A percentile compares a stretch with the other conserved stretches of the same genome.
phyloP scores from a whole-genome alignment of 2,888 invertebrate species.

The Chymomyza procnemis region DNA sequence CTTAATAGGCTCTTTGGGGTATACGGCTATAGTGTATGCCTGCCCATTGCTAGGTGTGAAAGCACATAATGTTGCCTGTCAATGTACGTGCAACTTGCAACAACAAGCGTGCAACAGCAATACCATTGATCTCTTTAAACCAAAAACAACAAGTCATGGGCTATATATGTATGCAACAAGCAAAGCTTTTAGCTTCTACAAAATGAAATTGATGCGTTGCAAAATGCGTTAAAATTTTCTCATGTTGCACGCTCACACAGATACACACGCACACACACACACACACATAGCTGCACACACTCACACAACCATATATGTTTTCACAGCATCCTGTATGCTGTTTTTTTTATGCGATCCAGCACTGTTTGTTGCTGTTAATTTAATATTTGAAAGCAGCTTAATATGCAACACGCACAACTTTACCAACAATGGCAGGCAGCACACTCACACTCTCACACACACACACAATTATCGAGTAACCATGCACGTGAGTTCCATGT shows the following conservation, averaged over 20 bases:
- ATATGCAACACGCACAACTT: constrained; percentile 46
- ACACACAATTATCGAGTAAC: neutral
- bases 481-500: neutral
- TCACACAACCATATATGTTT: constrained; percentile 11
- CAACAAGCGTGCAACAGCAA: neutral
- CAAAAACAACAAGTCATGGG: constrained; percentile 38
- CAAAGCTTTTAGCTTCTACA: constrained; percentile 61
- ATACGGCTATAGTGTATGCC: too few relatives aligned
- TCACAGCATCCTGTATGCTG: neutral
- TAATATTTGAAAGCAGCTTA: constrained; percentile 72
- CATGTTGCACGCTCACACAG: constrained; percentile 31
- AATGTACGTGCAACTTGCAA: neutral
- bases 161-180: constrained; percentile 57
- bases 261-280: constrained; percentile 8
- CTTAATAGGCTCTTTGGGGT: too few relatives aligned
- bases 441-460: constrained; percentile 25
- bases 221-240: constrained; percentile 66
- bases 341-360: neutral
- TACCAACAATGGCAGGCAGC: neutral
- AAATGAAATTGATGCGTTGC: constrained; percentile 72
- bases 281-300: constrained; percentile 10
- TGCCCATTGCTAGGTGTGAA: neutral
- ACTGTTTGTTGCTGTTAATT: constrained; percentile 55
- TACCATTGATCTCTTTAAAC: constrained; percentile 16
- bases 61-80: neutral